A percentile compares a stretch with the other conserved stretches of the same genome.
Conservation (phyloP, 2,113 vertebrate genomes). For the Sardina pilchardus region DNA sequence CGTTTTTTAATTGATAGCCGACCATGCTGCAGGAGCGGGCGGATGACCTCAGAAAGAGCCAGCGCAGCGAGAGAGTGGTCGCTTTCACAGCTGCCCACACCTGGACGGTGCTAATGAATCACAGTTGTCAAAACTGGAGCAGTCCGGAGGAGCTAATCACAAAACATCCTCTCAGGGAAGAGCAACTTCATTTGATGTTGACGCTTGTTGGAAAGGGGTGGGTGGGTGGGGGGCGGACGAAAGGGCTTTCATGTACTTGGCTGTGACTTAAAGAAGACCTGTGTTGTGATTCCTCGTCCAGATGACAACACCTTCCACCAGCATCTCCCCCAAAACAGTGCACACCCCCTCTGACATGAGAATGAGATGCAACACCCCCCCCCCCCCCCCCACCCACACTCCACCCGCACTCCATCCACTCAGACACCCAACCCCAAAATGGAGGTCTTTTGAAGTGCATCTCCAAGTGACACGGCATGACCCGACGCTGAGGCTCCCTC, state of each 20-base stretch:
- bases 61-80: background rate
- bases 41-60: background rate
- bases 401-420: too few species aligned
- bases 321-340: background rate
- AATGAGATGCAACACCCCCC: background rate
- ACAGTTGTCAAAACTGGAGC: background rate
- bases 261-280: background rate
- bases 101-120: slow-evolving; percentile 20
- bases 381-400: background rate
- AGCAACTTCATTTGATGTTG: background rate
- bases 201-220: background rate
- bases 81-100: background rate
- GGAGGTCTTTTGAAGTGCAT: slow-evolving; percentile 15
- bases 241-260: background rate
- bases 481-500: slow-evolving; percentile 1
- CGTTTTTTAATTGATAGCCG: background rate
- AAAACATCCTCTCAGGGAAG: background rate
- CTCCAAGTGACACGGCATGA: slow-evolving; percentile 23
- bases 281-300: background rate
- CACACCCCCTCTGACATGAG: slow-evolving; percentile 16
- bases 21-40: background rate
- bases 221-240: background rate
- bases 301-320: background rate
- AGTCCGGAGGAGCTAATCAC: background rate
- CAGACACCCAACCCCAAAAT: background rate